Base-by-base conservation (phyloP, 2,797 vertebrate genomes). In the Sylvilagus floridanus region DNA sequence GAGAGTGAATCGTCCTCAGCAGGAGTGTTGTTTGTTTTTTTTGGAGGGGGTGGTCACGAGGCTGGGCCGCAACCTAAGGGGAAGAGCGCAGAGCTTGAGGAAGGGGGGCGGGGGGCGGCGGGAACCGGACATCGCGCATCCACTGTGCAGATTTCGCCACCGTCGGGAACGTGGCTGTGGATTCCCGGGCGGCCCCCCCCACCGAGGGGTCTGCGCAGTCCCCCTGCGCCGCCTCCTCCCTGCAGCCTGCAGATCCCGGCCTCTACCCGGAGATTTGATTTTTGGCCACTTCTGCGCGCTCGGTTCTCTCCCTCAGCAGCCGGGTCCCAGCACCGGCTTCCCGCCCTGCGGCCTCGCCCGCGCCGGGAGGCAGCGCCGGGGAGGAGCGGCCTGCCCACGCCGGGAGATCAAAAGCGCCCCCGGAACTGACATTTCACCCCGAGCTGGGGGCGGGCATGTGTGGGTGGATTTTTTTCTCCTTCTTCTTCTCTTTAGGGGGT, bases 31-130 rank as follows among this genome's bases (percentile, higher is more conserved):
- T 95, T 96, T 95, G 95, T 95, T 90, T 94, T 97, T 97, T 96
- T 85, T 91, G 89, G 95, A 89, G 78, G 94, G 94, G 95, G 82
- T 96, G 96, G 97, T 94, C 96, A 96, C 87, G 88, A 94, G 97
- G 95, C 90, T 79, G 93, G 96, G 96, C 91, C 88, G 12, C 77
- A 94, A 94, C 63, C 87, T 90, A 57, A 84, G 52, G 90, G 76
- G 91, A 79, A 89, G 96, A 95, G 94, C 90, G 93, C 82, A 87
- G 84, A 90, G 88, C 95, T 90, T 17, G 21, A 92, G 85, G 26
- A 79, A 88, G 32, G 73, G 92, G 37, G 75, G 78, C 54, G 75
- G 76, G 62, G 81, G 42, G 32, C 35, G 62, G 92, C 75, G 73
- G 86, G 88, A 83, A 95, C 95, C 92, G 95, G 96, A 96, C 97